Evolutionary conservation across 2,888 invertebrate genomes (phyloP).

Genomic region (Rhimphoctona megacephalus): DNA sequence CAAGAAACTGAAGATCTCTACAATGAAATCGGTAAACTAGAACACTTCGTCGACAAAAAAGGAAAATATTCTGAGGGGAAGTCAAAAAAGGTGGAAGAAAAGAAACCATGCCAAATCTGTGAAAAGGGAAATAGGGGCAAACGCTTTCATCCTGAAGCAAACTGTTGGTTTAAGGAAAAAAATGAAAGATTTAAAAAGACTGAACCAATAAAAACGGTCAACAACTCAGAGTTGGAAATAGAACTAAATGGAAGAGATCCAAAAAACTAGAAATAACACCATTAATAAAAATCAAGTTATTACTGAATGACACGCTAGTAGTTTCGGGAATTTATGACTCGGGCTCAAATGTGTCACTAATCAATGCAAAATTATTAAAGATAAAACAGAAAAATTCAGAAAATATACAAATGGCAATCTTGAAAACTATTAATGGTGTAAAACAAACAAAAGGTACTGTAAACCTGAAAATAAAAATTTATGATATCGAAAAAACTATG

Average conservation of each 20-base stretch:
- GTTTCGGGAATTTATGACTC: constrained; percentile 66
- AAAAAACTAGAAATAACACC: constrained; percentile 67
- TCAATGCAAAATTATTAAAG: constrained; percentile 68
- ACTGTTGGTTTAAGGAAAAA: constrained; percentile 67
- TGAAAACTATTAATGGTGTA: constrained; percentile 65
- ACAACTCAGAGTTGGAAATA: constrained; percentile 71
- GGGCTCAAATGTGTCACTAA: constrained; percentile 69
- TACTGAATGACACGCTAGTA: constrained; percentile 67
- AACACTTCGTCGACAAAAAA: constrained; percentile 56
- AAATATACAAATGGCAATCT: constrained; percentile 56
- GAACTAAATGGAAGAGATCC: constrained; percentile 60
- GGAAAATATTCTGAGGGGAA: neutral
- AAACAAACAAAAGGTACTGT: constrained; percentile 46
- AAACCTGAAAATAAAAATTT: constrained; percentile 59
- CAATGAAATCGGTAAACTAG: constrained; percentile 74
- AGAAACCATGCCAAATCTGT: constrained; percentile 46
- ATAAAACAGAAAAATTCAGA: constrained; percentile 57
- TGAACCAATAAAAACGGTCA: constrained; percentile 40
- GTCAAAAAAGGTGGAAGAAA: constrained; percentile 20
- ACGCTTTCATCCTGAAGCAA: constrained; percentile 64
- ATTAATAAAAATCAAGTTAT: constrained; percentile 64
- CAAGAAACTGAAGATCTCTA: constrained; percentile 72
- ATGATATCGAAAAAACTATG: constrained; percentile 45
- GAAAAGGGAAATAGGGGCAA: constrained; percentile 57
- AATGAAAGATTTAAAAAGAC: constrained; percentile 35